Evolutionary conservation across 2,113 vertebrate genomes (phyloP), one percentile per base, ranked within the genome.

Genomic region (Acrocephalus kingi): DNA sequence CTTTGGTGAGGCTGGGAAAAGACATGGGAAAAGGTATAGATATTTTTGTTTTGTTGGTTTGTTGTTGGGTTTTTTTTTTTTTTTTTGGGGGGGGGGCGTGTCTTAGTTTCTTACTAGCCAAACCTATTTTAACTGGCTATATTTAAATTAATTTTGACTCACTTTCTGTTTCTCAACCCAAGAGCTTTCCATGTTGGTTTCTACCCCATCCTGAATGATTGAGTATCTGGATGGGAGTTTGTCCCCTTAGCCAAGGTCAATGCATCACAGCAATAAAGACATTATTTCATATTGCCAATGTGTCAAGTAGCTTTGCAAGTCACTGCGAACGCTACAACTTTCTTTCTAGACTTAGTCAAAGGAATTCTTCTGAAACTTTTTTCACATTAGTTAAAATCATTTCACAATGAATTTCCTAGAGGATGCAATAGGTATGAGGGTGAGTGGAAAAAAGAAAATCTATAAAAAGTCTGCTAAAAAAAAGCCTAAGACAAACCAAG

Each of bases 381-480:
- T 89, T 73, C 27, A 54, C 11, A 68, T 72, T 48, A 80, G 1
- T 80, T 89, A 80, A 56, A 94, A 73, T 13, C 13, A 62, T 3
- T 58, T 24, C 15, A 25, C 31, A 48, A 52, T 21, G 30, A 77
- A 10, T 71, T 96, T 93, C 37, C 31, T 84, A 73, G n/a, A 93
- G 11, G 30, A 90, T 56, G 35, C 35, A 59, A 20, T 23, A 85
- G 61, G 54, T 82, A 87, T 0, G 8, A 86, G 27, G 6, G 15
- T 37, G 28, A 85, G 15, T 0, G 0, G 30, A 41, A 92, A 78
- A 85, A 77, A 27, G 10, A 27, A 90, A 52, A 85, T 55, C 83
- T 90, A 68, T 78, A 64, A 95, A 94, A 92, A 78, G 41, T 48
- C 37, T 87, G 58, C 62, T 90, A 86, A 94, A 94, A 94, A 94